Evolutionary conservation across 1,140 invertebrate genomes (phyloP).

Genomic region (Macrobrachium rosenbergii): DNA sequence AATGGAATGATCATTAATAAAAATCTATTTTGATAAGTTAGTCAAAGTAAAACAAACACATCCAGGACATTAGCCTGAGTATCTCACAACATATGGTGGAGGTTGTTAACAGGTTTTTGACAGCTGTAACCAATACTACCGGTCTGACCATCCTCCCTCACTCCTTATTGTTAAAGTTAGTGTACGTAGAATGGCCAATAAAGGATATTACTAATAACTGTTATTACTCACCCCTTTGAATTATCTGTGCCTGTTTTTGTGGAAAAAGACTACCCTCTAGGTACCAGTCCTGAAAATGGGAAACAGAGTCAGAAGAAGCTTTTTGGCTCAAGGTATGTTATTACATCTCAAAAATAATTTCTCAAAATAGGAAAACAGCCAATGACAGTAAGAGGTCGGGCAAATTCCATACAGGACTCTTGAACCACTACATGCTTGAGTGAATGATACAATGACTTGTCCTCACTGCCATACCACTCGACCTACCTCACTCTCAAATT

Average conservation of each 20-base stretch:
- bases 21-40: background rate
- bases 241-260: background rate
- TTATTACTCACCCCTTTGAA: background rate
- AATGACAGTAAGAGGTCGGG: too few relatives aligned
- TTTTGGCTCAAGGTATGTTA: too few relatives aligned
- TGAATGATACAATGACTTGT: too few relatives aligned
- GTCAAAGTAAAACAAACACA: background rate
- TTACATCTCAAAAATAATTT: too few relatives aligned
- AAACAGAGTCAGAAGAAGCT: too few relatives aligned
- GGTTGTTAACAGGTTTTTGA: conserved; percentile 10
- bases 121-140: conserved; percentile 35
- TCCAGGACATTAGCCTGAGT: conserved; percentile 1
- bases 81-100: background rate
- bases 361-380: too few relatives aligned
- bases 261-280: too few relatives aligned
- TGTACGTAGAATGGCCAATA: conserved; percentile 57
- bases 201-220: conserved; percentile 44
- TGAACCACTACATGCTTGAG: too few relatives aligned
- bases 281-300: too few relatives aligned
- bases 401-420: too few relatives aligned
- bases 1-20: conserved; percentile 2
- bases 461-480: too few relatives aligned
- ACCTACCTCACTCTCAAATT: too few relatives aligned
- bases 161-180: conserved; percentile 57
- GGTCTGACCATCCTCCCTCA: conserved; percentile 30